Percentiles rank a stretch among this genome's conserved stretches.
Evolutionary conservation across 1,140 invertebrate species (phyloP).

Genomic region (Apis mellifera): DNA sequence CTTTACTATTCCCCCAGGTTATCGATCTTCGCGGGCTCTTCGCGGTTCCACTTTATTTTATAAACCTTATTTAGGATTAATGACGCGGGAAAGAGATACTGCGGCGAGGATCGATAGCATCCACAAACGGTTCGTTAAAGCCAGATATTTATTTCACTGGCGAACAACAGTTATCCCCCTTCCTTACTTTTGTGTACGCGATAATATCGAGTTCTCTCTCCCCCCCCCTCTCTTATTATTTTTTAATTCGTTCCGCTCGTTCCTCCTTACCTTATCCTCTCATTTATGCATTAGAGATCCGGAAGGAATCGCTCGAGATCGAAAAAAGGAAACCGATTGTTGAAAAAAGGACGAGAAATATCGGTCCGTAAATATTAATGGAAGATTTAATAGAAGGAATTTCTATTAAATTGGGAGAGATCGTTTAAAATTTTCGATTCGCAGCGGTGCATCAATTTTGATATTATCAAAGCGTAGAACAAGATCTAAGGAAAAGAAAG

Average conservation of each 20-base stretch:
- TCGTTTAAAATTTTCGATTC: not conserved
- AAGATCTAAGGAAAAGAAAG: too few relatives aligned
- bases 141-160: conserved; percentile 53
- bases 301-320: not conserved
- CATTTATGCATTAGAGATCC: not conserved
- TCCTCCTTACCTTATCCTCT: not conserved
- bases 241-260: not conserved
- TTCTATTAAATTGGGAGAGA: too few relatives aligned
- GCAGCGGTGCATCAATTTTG: too few relatives aligned
- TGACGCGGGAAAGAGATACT: conserved; percentile 51
- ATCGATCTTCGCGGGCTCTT: conserved; percentile 52
- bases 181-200: conserved; percentile 16
- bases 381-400: not conserved
- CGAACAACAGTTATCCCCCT: conserved; percentile 52
- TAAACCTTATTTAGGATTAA: conserved; percentile 67
- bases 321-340: not conserved
- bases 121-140: conserved; percentile 43
- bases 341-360: not conserved
- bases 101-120: conserved; percentile 53
- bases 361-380: conserved; percentile 3
- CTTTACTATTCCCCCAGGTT: conserved; percentile 54
- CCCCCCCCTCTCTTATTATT: not conserved
- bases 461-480: too few relatives aligned
- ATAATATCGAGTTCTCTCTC: not conserved
- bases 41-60: conserved; percentile 60